A percentile compares a stretch with the other conserved stretches of the same genome.
Conservation (phyloP, 2,797 vertebrate species). For the Sebastes taczanowskii region DNA sequence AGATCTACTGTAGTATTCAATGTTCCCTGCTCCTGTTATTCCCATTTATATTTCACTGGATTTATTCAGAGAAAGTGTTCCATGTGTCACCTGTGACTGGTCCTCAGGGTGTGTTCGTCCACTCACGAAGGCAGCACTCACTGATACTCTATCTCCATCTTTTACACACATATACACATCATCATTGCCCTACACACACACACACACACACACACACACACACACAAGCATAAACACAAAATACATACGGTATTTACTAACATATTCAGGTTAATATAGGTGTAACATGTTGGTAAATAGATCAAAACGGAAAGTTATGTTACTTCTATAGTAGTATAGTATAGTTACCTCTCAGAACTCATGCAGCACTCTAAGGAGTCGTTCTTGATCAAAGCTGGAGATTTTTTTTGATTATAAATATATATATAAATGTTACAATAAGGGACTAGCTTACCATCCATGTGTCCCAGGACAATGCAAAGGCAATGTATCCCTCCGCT, state of each 20-base stretch:
- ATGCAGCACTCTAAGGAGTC: background rate
- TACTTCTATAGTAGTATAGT: too few species aligned
- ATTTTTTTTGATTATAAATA: too few species aligned
- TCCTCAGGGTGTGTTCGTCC: slow-evolving; percentile 79
- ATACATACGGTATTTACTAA: background rate
- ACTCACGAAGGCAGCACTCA: slow-evolving; percentile 72
- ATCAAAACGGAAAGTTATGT: background rate
- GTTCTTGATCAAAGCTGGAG: background rate
- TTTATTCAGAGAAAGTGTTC: background rate
- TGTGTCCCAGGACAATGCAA: slow-evolving; percentile 85
- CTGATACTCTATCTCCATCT: slow-evolving; percentile 53
- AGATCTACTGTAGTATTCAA: background rate
- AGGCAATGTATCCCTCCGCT: slow-evolving; percentile 84
- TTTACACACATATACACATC: slow-evolving; percentile 85
- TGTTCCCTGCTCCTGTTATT: too few species aligned
- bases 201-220: background rate
- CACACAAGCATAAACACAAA: background rate
- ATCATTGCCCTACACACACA: slow-evolving; percentile 81
- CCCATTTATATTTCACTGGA: slow-evolving; percentile 34
- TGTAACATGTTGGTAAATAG: background rate
- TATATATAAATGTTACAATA: background rate
- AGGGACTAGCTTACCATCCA: slow-evolving; percentile 86
- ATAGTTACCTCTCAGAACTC: background rate
- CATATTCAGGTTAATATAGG: background rate
- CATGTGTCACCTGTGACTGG: slow-evolving; percentile 72